Evolutionary conservation across 2,797 vertebrate genomes (phyloP), one percentile per base, ranked within the genome.

Genomic region (Danio tinwini): DNA sequence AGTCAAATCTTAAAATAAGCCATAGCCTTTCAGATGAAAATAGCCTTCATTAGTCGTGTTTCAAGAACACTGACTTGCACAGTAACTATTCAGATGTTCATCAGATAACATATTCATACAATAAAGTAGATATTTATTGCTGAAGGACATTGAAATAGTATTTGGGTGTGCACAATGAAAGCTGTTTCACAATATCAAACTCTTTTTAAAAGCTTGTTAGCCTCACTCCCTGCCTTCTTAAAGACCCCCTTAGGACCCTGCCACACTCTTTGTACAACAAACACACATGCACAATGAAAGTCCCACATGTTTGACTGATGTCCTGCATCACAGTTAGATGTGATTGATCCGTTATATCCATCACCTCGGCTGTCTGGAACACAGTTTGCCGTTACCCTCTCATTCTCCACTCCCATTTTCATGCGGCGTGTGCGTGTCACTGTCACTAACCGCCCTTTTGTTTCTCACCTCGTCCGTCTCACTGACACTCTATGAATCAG

Each of bases 341-440:
- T 93, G 93, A 93, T 93, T 90, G 92, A 93, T 93, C 87, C 80
- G 82, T 89, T 83, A 87, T 86, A 92, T 94, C 92, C 89, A 93
- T 94, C 93, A 94, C 81, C 64, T 81, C 1, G 45, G 61, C 87
- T 90, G 92, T 91, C 92, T 47, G 16, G 29, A 17, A 76, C 91
- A 85, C 91, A 90, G 91, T 84, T 80, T 89, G 91, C 86, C 12
- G 61, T 81, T 74, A 80, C 78, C 76, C 69, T 80, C 77, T 83
- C 85, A 80, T 86, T 84, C 82, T 83, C 79, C 58, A 17, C 16
- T 74, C 79, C 81, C 61, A 86, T 90, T 90, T 83, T 86, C 84
- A 89, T 83, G 68, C 74, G 55, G 63, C 50, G 39, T 80, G 73
- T 78, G 71, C 74, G 12, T 76, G 63, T 78, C 80, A 82, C 69